Evolutionary conservation across 2,888 invertebrate genomes (phyloP).

Genomic region (Rhabditoides inermis): DNA sequence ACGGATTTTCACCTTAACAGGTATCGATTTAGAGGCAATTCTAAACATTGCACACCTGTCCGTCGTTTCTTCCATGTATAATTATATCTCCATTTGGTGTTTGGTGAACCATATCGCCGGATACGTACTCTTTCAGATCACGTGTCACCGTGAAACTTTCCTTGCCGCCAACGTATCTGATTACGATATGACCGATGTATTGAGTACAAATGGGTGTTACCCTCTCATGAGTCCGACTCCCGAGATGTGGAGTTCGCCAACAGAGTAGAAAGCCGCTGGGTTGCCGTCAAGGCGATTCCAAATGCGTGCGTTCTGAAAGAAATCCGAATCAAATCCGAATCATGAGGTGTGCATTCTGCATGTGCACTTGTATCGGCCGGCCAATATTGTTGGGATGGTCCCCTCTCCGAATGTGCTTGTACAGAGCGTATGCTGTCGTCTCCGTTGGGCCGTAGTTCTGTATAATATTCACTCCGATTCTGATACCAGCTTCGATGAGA

Average conservation of each 20-base stretch:
- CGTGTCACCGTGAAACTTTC: constrained; percentile 15
- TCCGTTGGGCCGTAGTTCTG: constrained; percentile 49
- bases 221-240: constrained; percentile 40
- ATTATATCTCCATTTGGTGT: constrained; percentile 18
- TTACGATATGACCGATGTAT: too few relatives aligned
- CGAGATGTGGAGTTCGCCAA: constrained; percentile 16
- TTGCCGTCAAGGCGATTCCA: not conserved
- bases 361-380: too few relatives aligned
- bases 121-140: constrained; percentile 23
- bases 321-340: too few relatives aligned
- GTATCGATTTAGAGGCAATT: not conserved
- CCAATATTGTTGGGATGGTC: constrained; percentile 36
- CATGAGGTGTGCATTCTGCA: too few relatives aligned
- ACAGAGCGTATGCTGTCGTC: constrained; percentile 38
- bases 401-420: constrained; percentile 19
- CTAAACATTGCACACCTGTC: constrained; percentile 22
- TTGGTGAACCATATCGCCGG: constrained; percentile 35
- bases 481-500: constrained; percentile 22
- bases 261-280: not conserved
- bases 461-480: constrained; percentile 19
- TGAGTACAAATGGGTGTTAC: too few relatives aligned
- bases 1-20: constrained; percentile 33
- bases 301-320: constrained; percentile 28
- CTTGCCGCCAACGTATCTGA: constrained; percentile 9
- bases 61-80: constrained; percentile 40